phyloP scores from a whole-genome alignment of 2,888 invertebrate species.

The Mesorhabditis sp. region DNA sequence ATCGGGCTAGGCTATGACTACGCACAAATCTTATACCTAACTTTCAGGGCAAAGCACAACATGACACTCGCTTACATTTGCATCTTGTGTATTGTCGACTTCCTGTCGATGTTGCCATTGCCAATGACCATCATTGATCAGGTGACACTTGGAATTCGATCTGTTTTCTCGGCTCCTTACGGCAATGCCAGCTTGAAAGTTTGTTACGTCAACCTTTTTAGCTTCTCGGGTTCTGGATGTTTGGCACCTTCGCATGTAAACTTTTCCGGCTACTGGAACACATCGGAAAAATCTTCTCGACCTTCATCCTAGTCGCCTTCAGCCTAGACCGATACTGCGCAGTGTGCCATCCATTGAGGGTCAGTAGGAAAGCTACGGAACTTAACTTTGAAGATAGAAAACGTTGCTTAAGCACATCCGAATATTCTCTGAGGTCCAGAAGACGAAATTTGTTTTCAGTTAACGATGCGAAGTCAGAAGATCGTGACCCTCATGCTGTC shows the following conservation, averaged over 20 bases:
- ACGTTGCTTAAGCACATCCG: neutral
- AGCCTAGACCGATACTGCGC: conserved; percentile 40
- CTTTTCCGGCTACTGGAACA: conserved; percentile 56
- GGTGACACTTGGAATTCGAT: conserved; percentile 28
- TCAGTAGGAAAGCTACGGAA: conserved; percentile 8
- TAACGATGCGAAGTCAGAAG: conserved; percentile 22
- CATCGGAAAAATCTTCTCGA: conserved; percentile 48
- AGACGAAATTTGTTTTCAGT: neutral
- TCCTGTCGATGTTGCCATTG: conserved; percentile 49
- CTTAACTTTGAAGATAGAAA: neutral
- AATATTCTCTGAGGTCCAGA: neutral
- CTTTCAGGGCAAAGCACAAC: conserved; percentile 37
- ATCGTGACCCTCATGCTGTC: conserved; percentile 30
- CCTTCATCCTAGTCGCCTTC: conserved; percentile 43
- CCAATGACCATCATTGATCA: conserved; percentile 58
- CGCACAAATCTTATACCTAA: neutral
- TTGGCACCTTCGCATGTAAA: conserved; percentile 56
- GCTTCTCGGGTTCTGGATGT: conserved; percentile 58
- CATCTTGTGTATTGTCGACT: conserved; percentile 53
- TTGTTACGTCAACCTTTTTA: conserved; percentile 29
- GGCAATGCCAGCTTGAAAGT: too few species aligned
- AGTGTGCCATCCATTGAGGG: conserved; percentile 40
- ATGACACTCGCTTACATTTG: conserved; percentile 55
- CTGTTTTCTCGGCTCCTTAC: too few species aligned
- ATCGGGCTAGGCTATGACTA: too few species aligned